phyloP scores from a whole-genome alignment of 1,140 invertebrate genomes.

The Trigoniulus corallinus region DNA sequence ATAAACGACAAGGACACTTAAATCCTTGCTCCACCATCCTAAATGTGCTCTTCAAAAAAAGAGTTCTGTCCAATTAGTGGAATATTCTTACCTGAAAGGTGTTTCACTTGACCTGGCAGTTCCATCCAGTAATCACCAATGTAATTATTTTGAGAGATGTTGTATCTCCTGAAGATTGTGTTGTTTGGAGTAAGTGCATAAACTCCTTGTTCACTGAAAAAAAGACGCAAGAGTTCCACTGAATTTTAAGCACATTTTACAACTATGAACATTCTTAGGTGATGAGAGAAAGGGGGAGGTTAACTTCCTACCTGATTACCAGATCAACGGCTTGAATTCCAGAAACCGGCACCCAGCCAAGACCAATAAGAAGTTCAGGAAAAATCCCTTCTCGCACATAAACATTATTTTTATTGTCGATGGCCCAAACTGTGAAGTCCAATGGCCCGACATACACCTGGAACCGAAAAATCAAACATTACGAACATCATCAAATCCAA shows the following conservation, averaged over 20 bases:
- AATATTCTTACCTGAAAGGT: slow-evolving; percentile 30
- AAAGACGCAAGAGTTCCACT: too few species aligned
- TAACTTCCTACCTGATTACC: slow-evolving; percentile 30
- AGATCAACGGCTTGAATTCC: slow-evolving; percentile 32
- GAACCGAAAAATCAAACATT: slow-evolving; percentile 3
- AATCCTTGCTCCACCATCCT: neutral
- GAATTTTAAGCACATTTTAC: too few species aligned
- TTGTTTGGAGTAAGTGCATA: slow-evolving; percentile 32
- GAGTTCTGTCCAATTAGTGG: too few species aligned
- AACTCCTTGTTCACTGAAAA: slow-evolving; percentile 27
- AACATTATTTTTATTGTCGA: slow-evolving; percentile 32
- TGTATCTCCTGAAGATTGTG: slow-evolving; percentile 31
- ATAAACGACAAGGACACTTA: too few species aligned
- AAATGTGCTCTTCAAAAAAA: neutral
- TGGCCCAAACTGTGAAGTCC: slow-evolving; percentile 36
- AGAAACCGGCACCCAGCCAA: slow-evolving; percentile 32
- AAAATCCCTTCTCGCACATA: slow-evolving; percentile 36
- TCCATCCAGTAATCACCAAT: slow-evolving; percentile 38
- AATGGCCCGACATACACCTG: slow-evolving; percentile 31
- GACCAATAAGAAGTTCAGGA: slow-evolving; percentile 32
- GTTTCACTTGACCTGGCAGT: slow-evolving; percentile 28
- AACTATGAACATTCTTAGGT: too few species aligned
- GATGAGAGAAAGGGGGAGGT: too few species aligned
- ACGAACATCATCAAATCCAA: neutral
- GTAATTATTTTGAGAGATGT: slow-evolving; percentile 30